Conservation (phyloP, 2,113 vertebrate genomes). For the Saimiri boliviensis region DNA sequence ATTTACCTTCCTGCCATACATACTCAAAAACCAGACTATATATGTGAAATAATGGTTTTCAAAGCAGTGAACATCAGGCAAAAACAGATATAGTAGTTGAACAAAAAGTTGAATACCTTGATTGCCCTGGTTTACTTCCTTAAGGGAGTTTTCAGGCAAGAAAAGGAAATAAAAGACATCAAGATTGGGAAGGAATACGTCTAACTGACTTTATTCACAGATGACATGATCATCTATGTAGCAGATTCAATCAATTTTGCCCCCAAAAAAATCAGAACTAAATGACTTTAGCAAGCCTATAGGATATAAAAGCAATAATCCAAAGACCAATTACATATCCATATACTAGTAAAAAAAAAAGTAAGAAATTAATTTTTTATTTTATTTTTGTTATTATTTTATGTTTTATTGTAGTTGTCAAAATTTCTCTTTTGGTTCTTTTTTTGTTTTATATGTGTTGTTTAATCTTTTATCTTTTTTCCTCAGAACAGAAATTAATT, state of each 20-base stretch:
- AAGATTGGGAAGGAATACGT: not conserved
- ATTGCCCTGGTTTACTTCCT: not conserved
- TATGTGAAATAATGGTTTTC: not conserved
- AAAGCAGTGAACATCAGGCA: not conserved
- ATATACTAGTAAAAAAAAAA: not conserved
- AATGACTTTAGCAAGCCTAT: not conserved
- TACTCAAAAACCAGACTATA: not conserved
- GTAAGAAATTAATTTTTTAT: not conserved
- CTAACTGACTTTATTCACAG: not conserved
- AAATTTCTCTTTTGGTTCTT: too few species aligned
- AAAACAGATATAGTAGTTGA: not conserved
- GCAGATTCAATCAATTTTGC: not conserved
- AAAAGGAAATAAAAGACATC: not conserved
- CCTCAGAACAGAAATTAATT: not conserved
- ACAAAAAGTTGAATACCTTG: not conserved
- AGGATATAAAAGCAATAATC: not conserved
- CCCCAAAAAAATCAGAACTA: not conserved
- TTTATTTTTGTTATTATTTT: too few species aligned
- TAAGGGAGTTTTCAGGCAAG: not conserved
- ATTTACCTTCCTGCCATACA: not conserved
- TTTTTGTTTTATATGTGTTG: too few species aligned
- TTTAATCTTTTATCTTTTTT: too few species aligned
- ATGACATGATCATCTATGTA: not conserved
- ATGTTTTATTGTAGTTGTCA: too few species aligned
- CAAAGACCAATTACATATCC: not conserved